phyloP scores from a whole-genome alignment of 2,888 invertebrate genomes.

The Ectropis crepuscularia region DNA sequence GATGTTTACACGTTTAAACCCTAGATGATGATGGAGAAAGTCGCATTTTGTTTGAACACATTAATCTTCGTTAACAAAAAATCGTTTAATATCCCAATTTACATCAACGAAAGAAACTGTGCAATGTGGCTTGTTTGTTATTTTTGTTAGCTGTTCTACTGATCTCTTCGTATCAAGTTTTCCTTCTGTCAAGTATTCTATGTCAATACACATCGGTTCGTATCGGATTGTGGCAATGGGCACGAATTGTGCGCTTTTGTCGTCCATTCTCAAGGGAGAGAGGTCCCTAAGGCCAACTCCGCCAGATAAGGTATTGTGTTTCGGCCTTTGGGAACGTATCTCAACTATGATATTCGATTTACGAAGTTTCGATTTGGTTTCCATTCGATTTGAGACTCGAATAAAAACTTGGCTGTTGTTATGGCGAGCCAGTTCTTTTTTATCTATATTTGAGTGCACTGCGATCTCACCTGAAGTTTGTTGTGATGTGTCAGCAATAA shows the following conservation, averaged over 20 bases:
- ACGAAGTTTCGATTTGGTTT: constrained; percentile 17
- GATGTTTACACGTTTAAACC: too few relatives aligned
- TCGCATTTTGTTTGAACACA: too few relatives aligned
- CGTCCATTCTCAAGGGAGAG: constrained; percentile 35
- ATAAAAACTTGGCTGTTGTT: constrained; percentile 1
- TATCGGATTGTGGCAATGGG: constrained; percentile 37
- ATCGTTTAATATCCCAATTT: too few relatives aligned
- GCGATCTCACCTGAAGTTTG: too few relatives aligned
- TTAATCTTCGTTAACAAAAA: too few relatives aligned
- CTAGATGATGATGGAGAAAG: too few relatives aligned
- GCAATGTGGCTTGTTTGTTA: not conserved
- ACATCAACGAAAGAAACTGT: not conserved
- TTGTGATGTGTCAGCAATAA: too few relatives aligned
- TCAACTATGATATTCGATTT: constrained; percentile 16
- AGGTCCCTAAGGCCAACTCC: constrained; percentile 30
- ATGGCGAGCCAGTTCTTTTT: not conserved
- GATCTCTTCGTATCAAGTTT: not conserved
- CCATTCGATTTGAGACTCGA: constrained; percentile 7
- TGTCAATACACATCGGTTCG: constrained; percentile 38
- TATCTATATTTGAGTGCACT: too few relatives aligned
- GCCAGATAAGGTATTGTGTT: constrained; percentile 37
- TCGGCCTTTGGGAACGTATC: constrained; percentile 9
- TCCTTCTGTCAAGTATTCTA: constrained; percentile 3
- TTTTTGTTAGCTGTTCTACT: too few relatives aligned
- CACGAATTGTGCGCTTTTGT: constrained; percentile 41